Base-by-base conservation (phyloP, 2,888 invertebrate genomes). In the Heliconius ismenius region DNA sequence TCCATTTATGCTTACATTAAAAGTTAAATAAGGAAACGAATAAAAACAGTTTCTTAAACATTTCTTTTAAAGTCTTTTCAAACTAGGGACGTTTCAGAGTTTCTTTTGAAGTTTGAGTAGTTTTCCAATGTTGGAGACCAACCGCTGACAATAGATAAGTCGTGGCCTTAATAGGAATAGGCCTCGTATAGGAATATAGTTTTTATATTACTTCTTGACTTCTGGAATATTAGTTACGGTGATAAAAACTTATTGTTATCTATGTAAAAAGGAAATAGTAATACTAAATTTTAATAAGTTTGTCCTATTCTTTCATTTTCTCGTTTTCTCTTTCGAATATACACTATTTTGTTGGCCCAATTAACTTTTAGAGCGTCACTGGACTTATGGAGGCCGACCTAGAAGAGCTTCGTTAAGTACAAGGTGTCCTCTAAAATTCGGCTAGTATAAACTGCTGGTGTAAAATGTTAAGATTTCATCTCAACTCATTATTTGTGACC, bases 91-190 rank as follows among this genome's bases (percentile, higher is more conserved):
- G 21, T 76, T 76, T 54, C 54, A 26, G 21, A 58, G 64, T 70
- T 76, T 72, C 58, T 64, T 76, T 54, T 26, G 64, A 74, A 74
- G 58, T 74, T 70, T 54, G 70, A 72, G 72, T 75, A 43, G 75
- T 76, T 76, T 28, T 26, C 39, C 64, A 70, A 76, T 76, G 70
- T 65, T 24, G 67, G 39, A 26, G 64, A 39, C 70, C 60, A 70
- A 49, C 75, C 75, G 64, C 72, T 76, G 64, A 72, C 76, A 76
- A 73, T 58, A 64, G 65, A 76, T 68, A 67, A 76, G 60, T 39
- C 43, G 28, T 43, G 60, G 65, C 58, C 60, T 73, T 72, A 73
- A 72, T 76, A 76, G 58, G n/a, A n/a, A n/a, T n/a, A n/a, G 28
- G 73, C 21, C 72, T 65, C 36, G 70, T 70, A 58, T 54, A 28